Evolutionary conservation across 2,797 vertebrate genomes (phyloP).

Genomic region (Phrynocephalus guinanensis): DNA sequence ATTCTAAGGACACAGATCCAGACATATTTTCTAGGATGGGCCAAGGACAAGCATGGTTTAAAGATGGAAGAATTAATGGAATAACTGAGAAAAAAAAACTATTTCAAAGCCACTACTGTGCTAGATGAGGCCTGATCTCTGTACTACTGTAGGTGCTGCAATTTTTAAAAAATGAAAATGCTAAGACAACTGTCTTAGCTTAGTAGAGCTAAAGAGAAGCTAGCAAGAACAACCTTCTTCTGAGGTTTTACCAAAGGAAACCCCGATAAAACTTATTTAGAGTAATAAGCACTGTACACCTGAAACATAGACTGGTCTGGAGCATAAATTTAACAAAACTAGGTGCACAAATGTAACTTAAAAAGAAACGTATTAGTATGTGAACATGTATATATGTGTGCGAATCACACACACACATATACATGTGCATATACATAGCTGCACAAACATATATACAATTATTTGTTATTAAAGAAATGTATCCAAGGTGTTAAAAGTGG

Average conservation of each 20-base stretch:
- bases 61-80: constrained; percentile 35
- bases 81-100: constrained; percentile 40
- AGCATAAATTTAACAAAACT: constrained; percentile 63
- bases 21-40: constrained; percentile 28
- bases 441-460: constrained; percentile 11
- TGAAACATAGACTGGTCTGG: constrained; percentile 51
- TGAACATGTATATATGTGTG: constrained; percentile 20
- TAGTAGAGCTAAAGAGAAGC: constrained; percentile 57
- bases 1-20: constrained; percentile 20
- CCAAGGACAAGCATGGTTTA: constrained; percentile 44
- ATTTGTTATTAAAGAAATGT: constrained; percentile 67
- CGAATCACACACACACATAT: neutral
- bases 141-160: constrained; percentile 57
- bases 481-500: constrained; percentile 71
- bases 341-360: constrained; percentile 61
- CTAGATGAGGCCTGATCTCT: constrained; percentile 52
- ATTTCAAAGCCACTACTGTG: constrained; percentile 55
- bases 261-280: constrained; percentile 49
- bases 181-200: constrained; percentile 45
- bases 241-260: constrained; percentile 48
- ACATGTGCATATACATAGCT: constrained; percentile 1
- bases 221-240: constrained; percentile 43
- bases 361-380: constrained; percentile 22
- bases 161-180: constrained; percentile 41
- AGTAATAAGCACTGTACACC: constrained; percentile 59